Percentiles rank a stretch among this genome's conserved stretches.
phyloP scores from a whole-genome alignment of 2,797 vertebrate species.

The Acrocephalus scirpaceus region DNA sequence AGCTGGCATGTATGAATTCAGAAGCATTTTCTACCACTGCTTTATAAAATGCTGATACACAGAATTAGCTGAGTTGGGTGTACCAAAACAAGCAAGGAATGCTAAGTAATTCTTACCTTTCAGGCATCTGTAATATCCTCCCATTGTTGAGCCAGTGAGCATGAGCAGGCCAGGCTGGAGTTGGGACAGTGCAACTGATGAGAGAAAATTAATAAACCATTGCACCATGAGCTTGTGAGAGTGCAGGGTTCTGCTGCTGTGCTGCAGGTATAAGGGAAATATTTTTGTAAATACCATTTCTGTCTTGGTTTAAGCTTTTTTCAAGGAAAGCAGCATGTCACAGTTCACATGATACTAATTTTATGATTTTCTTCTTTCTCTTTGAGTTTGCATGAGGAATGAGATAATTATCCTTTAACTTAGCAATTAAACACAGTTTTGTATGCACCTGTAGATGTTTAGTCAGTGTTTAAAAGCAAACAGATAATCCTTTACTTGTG shows the following conservation, averaged over 20 bases:
- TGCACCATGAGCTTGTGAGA: background rate
- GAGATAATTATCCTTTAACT: background rate
- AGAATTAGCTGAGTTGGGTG: background rate
- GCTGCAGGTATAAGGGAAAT: background rate
- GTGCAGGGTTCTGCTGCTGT: background rate
- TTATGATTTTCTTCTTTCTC: background rate
- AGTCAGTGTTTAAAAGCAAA: background rate
- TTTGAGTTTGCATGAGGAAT: background rate
- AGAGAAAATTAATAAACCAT: background rate
- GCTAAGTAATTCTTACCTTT: background rate
- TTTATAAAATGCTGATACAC: background rate
- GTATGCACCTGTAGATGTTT: background rate
- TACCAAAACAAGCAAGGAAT: background rate
- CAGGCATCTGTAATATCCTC: background rate
- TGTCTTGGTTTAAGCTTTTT: background rate
- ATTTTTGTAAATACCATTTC: background rate
- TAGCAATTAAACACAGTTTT: background rate
- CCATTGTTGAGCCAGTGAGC: background rate
- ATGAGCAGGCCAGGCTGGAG: background rate
- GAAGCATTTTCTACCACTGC: background rate
- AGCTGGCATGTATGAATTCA: background rate
- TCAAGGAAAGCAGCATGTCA: background rate
- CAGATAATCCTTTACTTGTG: background rate
- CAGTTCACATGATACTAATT: background rate
- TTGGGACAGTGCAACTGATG: background rate